Evolutionary conservation across 1,140 invertebrate species (phyloP), one percentile per base, ranked within the genome.

Genomic region (Zaprionus inermis): DNA sequence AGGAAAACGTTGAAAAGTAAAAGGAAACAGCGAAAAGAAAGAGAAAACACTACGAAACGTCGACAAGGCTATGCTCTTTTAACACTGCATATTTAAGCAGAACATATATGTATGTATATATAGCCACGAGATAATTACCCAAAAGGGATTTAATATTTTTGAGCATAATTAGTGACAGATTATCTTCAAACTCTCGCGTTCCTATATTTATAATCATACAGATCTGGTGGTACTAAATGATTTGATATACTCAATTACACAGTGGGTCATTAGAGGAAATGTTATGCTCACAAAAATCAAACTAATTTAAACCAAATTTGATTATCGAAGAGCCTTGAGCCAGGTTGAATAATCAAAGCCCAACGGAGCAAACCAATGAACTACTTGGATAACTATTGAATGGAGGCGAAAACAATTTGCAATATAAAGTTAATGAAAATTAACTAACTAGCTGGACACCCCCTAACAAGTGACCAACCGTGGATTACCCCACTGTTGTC

Each of bases 1-100:
- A 54, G 61, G 20, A 49, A 59, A 74, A 51, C 14, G 54, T 32
- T 20, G 30, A 28, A 72, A 64, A 46, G 55, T 79, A 61, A 67
- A 72, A 58, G 51, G 44, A 38, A 52, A 44, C 56, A 38, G 9
- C 16, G 11, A 12, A 65, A 59, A 60, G 16, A 49, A 57, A 32
- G 2, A 44, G 6, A 41, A n/a, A 34, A 10, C 10, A 16, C 4
- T 6, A 1, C 14, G 7, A n/a, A 16, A 5, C n/a, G 58, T 18
- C 58, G 72, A 74, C 72, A 16, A 38, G 20, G 20, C n/a, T n/a
- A 30, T 54, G 51, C 51, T 16, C 51, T 49, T 22, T 10, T 12
- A 49, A 49, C 18, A 49, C 10, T 20, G 44, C 38, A 44, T 44
- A 16, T 44, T 44, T 44, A 12, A 49, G 2, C 18, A 5, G 18